Base-by-base conservation (phyloP, 2,797 vertebrate species). In the Coracias cyanogaster region DNA sequence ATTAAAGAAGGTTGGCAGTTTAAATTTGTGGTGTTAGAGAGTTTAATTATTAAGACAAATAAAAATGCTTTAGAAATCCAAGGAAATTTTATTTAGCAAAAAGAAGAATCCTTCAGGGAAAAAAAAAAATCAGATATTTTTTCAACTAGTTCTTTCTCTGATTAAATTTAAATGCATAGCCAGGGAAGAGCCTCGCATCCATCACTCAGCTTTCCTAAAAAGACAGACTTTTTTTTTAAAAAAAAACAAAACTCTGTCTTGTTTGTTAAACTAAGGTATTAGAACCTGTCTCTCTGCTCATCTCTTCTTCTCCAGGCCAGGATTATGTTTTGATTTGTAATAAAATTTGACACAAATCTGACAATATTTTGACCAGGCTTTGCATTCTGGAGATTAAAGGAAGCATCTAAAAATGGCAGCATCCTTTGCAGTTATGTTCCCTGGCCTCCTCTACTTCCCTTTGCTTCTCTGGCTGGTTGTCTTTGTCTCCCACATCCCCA, bases 321-420 rank as follows among this genome's bases (percentile, higher is more conserved):
- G 91, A 94, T 97, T 97, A 96, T 35, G 21, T 90, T 94, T 86
- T 85, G 79, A 91, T 91, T 93, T 48, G 39, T 43, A 94, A 94
- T 84, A 89, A 88, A 85, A 86, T 94, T 94, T 90, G 91, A 96
- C 94, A 94, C 73, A 94, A 96, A 93, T 91, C 94, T 93, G 96
- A 95, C 93, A 94, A 83, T 64, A 90, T 95, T 96, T 93, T 91
- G 86, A 92, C 82, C 82, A 70, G 86, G 80, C 13, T 61, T 84
- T 95, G 80, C 71, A 57, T 94, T 55, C 60, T 33, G 79, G 82
- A 90, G 80, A 91, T 94, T 93, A 91, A 90, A 94, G 91, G 41
- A 60, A 76, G 39, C 70, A 72, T n/a, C 64, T 55, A 87, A 19
- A 93, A 82, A 82, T 24, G 55, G 73, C 76, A 92, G 31, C 48